Base-by-base conservation (phyloP, 2,888 invertebrate species). In the Melanargia galathea region DNA sequence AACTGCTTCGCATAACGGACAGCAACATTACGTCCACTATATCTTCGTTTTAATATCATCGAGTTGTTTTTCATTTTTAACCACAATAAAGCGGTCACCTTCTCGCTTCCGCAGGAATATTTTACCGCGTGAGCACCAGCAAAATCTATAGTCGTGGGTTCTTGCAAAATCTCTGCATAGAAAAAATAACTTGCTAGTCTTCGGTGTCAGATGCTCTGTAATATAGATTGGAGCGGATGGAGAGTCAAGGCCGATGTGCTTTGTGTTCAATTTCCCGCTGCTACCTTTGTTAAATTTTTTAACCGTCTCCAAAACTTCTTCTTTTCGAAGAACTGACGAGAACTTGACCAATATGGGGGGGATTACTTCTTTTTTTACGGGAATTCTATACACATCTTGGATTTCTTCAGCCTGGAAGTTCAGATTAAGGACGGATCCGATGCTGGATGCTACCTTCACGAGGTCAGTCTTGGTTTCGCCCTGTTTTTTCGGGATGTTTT, bases 71-170 rank as follows among this genome's bases (percentile, higher is more conserved):
- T 55, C 55, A 55, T 55, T 55, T 20, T n/a, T 16, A 16, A 56
- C 56, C 43, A 43, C 26, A 26, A 56, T 43, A 43, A 43, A 43
- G 2, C 43, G 40, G 8, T 45, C 57, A 20, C 57, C 35, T 16
- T 58, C 57, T 16, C n/a, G 13, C 40, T 35, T 57, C 3, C 46
- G 45, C 6, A 57, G 20, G 4, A 18, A 46, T 46, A 57, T 46
- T 46, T 46, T 57, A 33, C 46, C 46, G 11, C 40, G n/a, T 45
- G 57, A 30, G 16, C 30, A 30, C 57, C 57, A 57, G 33, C 46
- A 57, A 40, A 33, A 57, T 33, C 46, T 57, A 35, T 26, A 57
- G 13, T 30, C 33, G 26, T 57, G 13, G 6, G 10, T 24, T 45
- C 16, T 40, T 1, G 56, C 26, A 16, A 56, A 56, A 16, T 56